Evolutionary conservation across 2,113 vertebrate genomes (phyloP), one percentile per base, ranked within the genome.

Genomic region (Daphoenositta chrysoptera): DNA sequence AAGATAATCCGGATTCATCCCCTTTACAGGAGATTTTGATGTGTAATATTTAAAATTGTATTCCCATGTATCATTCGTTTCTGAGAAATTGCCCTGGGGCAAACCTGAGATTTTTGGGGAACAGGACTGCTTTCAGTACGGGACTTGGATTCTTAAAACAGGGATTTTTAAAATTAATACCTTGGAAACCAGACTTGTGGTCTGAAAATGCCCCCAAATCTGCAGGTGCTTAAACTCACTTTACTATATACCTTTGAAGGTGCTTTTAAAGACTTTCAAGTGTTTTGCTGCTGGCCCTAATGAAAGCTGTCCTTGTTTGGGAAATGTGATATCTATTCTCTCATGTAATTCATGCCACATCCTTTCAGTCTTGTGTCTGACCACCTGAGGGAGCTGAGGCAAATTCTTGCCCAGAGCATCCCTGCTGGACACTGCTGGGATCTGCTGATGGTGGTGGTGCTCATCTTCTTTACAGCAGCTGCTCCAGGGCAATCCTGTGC

Each of bases 381-480:
- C 72, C 40, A 70, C 48, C 40, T 2, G 4, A 51, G 30, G 33
- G 10, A 44, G 12, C 51, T 79, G 71, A 14, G 51, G 24, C 0
- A 0, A 19, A 10, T 57, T 18, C 21, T 56, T 6, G 3, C 48
- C 35, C 18, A 11, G 47, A 50, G 51, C 73, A 9, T 0, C 1
- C 33, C 24, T 61, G n/a, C 19, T 0, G 1, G 35, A 5, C 13
- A 18, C 20, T 4, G 0, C 24, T n/a, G 70, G 35, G 35, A 30
- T 58, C 70, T 75, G 18, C 47, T 78, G 65, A 21, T 42, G 47
- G 35, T 0, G 1, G 13, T 48, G 69, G 14, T 63, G 28, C 13
- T 17, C 24, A 47, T 77, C 63, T 16, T 76, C 73, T 47, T 45
- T 39, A 4, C 51, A 26, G 28, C 30, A 42, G 5, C 57, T 47